Evolutionary conservation across 2,888 invertebrate species (phyloP).

Genomic region (Dryocosmus kuriphilus): DNA sequence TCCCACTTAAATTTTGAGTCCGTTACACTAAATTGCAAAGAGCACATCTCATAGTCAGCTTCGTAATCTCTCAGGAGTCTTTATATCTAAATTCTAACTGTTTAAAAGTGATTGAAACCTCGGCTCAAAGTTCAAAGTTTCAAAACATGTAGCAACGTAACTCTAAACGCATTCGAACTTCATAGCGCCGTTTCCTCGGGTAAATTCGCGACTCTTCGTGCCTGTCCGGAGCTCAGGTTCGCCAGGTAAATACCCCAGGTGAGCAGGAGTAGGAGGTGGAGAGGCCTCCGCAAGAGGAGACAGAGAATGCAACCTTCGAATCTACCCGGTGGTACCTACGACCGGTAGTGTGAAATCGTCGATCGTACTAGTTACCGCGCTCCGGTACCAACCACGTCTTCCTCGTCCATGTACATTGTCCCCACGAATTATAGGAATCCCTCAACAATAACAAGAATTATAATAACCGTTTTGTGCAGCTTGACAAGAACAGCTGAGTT

Average conservation of each 20-base stretch:
- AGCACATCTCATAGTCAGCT: background rate
- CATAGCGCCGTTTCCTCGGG: constrained; percentile 48
- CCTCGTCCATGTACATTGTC: background rate
- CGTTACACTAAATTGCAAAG: background rate
- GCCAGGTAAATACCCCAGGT: constrained; percentile 57
- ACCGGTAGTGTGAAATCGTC: constrained; percentile 65
- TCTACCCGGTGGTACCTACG: constrained; percentile 64
- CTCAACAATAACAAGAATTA: background rate
- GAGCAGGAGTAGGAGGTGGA: constrained; percentile 51
- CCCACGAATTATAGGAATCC: background rate
- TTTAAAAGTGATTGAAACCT: background rate
- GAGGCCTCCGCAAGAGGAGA: constrained; percentile 48
- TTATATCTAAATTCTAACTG: background rate
- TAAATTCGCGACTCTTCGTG: constrained; percentile 44
- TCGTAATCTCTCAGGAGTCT: background rate
- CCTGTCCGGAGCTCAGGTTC: constrained; percentile 47
- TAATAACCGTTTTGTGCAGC: constrained; percentile 1
- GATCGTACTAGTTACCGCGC: constrained; percentile 58
- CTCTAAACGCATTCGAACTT: constrained; percentile 42
- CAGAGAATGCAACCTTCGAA: constrained; percentile 69
- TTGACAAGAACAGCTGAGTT: constrained; percentile 16
- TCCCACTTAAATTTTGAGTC: background rate
- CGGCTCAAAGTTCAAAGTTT: background rate
- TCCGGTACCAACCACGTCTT: constrained; percentile 9
- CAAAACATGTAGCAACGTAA: background rate